A percentile compares a stretch with the other conserved stretches of the same genome.
phyloP scores from a whole-genome alignment of 2,888 invertebrate species.

The Cosmopolites sordidus region DNA sequence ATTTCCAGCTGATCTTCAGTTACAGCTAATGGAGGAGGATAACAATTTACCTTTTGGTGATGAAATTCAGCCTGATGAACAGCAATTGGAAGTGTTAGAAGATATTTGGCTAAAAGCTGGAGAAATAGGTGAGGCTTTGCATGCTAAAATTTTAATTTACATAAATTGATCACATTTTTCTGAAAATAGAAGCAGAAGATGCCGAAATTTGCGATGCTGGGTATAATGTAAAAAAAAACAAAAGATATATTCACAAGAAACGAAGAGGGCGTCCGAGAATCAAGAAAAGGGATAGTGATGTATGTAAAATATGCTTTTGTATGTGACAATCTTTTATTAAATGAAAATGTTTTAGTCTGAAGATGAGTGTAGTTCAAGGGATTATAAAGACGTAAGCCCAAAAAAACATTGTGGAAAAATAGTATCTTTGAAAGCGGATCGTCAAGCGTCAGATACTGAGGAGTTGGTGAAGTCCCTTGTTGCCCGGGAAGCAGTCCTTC shows the following conservation, averaged over 20 bases:
- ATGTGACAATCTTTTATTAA: slow-evolving; percentile 27
- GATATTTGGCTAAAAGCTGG: slow-evolving; percentile 79
- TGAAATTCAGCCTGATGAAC: slow-evolving; percentile 61
- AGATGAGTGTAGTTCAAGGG: slow-evolving; percentile 2
- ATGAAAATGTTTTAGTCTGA: slow-evolving; percentile 31
- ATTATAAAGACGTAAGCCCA: slow-evolving; percentile 13
- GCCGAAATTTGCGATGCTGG: slow-evolving; percentile 54
- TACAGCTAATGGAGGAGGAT: slow-evolving; percentile 53
- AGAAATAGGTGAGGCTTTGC: slow-evolving; percentile 63
- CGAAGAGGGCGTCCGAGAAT: slow-evolving; percentile 26
- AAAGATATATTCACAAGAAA: slow-evolving; percentile 42
- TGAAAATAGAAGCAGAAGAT: slow-evolving; percentile 51
- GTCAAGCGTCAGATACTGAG: slow-evolving; percentile 29
- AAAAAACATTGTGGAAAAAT: slow-evolving; percentile 42
- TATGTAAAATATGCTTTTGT: slow-evolving; percentile 1
- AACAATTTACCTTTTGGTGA: slow-evolving; percentile 46
- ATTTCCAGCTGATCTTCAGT: slow-evolving; percentile 45
- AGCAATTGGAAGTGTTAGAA: slow-evolving; percentile 68
- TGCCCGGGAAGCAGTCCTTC: slow-evolving; percentile 36
- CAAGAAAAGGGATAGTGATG: slow-evolving; percentile 24
- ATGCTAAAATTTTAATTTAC: background rate
- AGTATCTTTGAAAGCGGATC: slow-evolving; percentile 37
- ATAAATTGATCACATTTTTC: slow-evolving; percentile 1
- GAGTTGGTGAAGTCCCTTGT: slow-evolving; percentile 38
- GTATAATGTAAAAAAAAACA: slow-evolving; percentile 50